Evolutionary conservation across 2,113 vertebrate species (phyloP), one percentile per base, ranked within the genome.

Genomic region (Hassar affinis): DNA sequence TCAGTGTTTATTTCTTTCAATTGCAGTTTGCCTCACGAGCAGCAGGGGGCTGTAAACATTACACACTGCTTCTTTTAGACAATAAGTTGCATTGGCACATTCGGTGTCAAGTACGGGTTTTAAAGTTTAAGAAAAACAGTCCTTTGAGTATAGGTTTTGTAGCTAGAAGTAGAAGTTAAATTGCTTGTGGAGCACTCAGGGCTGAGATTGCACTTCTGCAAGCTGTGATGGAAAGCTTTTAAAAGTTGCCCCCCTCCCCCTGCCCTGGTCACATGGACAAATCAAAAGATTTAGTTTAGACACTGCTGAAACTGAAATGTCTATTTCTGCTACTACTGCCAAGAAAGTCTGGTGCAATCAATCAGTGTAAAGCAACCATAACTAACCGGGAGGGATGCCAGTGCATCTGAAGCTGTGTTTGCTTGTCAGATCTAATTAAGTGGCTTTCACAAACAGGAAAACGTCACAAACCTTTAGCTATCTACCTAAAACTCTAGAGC

Each of bases 311-410:
- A n/a, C 68, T 45, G 68, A 15, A 10, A 49, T 47, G 38, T 45
- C 22, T 25, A n/a, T 49, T 72, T 18, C 6, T 72, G 11, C 69
- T 75, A 11, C 47, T 75, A 18, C 45, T 30, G 45, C 45, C 42
- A 72, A 74, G 45, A 74, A 51, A 51, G 15, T 14, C 47, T 75
- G 47, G 72, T 75, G 72, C 20, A 75, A 77, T 77, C 33, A 77
- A 27, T 71, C 79, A 71, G 7, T 12, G 38, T 69, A 49, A 35
- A 38, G 62, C 38, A 52, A 72, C 25, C 10, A 11, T 47, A 27
- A 57, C 66, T 56, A 42, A 49, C 68, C 54, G 17, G 42, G 20
- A 35, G 1, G 33, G 20, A 77, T 56, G 0, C 30, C 74, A 56
- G 51, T 72, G 80, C 25, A 30, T n/a, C 17, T 47, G 18, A 35